Base-by-base conservation (phyloP, 2,113 vertebrate species). In the Polyodon spathula region DNA sequence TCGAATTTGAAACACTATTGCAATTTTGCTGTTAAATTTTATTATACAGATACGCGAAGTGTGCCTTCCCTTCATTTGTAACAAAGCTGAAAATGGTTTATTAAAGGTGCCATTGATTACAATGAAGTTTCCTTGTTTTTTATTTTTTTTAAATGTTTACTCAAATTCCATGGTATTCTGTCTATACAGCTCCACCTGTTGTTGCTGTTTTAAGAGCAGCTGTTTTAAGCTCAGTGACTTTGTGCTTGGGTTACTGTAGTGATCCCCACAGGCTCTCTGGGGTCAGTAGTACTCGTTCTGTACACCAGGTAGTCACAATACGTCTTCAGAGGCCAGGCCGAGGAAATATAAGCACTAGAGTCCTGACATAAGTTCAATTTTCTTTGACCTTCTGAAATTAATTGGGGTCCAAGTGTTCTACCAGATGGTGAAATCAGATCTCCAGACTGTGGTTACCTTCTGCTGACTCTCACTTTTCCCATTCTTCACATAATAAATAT, bases 81-180 rank as follows among this genome's bases (percentile, higher is more conserved):
- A 60, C 37, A 48, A n/a, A 17, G 37, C 43, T 58, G 56, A 60
- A 60, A 60, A 60, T 60, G 50, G 58, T 60, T 12, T 60, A 60
- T 60, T 50, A 59, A 60, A 60, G 48, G 59, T 51, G 46, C 59
- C 38, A 17, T 51, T 60, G 59, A 51, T 51, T 37, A 44, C 14
- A 37, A 12, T 38, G 37, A 9, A 44, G 4, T 38, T 37, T 54
- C 16, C 16, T 17, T 27, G 7, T 27, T 27, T n/a, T n/a, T n/a
- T n/a, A n/a, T n/a, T n/a, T n/a, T n/a, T n/a, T n/a, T n/a, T n/a
- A n/a, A n/a, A n/a, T n/a, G n/a, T n/a, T n/a, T n/a, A n/a, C n/a
- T n/a, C n/a, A n/a, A n/a, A n/a, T n/a, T n/a, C n/a, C n/a, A n/a
- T n/a, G n/a, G n/a, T n/a, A n/a, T n/a, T n/a, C n/a, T n/a, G n/a